Percentiles rank a stretch among this genome's conserved stretches.
phyloP scores from a whole-genome alignment of 2,888 invertebrate species.

The Eugnorisma glareosa region DNA sequence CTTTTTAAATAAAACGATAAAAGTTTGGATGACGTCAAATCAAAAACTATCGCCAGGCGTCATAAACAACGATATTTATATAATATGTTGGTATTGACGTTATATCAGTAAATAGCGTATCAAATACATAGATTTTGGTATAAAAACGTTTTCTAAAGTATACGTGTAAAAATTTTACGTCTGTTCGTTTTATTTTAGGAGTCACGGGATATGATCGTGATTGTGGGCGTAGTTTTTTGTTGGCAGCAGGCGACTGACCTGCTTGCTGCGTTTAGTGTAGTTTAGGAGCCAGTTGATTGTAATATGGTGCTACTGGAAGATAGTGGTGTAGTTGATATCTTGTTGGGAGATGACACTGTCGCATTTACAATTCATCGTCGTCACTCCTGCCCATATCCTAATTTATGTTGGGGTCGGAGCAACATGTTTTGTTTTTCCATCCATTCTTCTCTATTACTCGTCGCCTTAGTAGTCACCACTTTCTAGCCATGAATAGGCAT shows the following conservation, averaged over 20 bases:
- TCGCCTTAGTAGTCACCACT: background rate
- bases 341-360: too few species aligned
- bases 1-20: conserved; percentile 47
- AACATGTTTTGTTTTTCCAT: background rate
- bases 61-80: conserved; percentile 62
- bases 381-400: background rate
- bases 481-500: too few species aligned
- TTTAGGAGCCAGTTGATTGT: conserved; percentile 39
- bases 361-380: too few species aligned
- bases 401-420: background rate
- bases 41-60: conserved; percentile 49
- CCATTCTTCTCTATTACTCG: background rate
- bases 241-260: conserved; percentile 72
- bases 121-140: conserved; percentile 45
- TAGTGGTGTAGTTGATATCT: background rate
- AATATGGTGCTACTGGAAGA: conserved; percentile 41
- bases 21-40: conserved; percentile 36
- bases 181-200: conserved; percentile 70
- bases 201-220: conserved; percentile 84
- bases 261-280: conserved; percentile 65
- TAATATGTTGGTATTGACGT: conserved; percentile 49
- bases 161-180: conserved; percentile 68
- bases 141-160: conserved; percentile 55
- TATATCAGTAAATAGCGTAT: conserved; percentile 56
- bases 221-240: conserved; percentile 77